Conservation (phyloP, 2,113 vertebrate species). For the Prolemur simus region DNA sequence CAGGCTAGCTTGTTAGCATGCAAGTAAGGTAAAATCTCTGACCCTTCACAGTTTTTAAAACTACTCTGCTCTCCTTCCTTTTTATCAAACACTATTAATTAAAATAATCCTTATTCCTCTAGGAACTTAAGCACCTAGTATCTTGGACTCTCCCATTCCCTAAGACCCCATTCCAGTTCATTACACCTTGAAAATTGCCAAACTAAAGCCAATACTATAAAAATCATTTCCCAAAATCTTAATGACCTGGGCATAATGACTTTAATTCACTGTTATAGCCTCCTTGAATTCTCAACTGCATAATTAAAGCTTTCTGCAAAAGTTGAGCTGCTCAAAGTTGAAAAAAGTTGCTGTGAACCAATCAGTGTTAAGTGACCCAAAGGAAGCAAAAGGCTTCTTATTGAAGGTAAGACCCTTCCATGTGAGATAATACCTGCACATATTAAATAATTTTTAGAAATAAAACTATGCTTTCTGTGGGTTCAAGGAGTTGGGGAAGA, state of each 20-base stretch:
- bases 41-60: background rate
- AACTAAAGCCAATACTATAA: conserved; percentile 17
- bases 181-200: background rate
- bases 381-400: conserved; percentile 22
- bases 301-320: conserved; percentile 37
- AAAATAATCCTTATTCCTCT: background rate
- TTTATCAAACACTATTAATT: conserved; percentile 12
- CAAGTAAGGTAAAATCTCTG: background rate
- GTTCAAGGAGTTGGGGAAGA: background rate
- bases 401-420: background rate
- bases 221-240: conserved; percentile 44
- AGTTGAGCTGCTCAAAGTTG: background rate
- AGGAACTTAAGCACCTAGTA: background rate
- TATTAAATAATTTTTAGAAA: background rate
- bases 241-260: background rate
- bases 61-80: background rate
- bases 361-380: background rate
- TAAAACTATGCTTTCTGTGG: background rate
- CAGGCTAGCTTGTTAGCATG: background rate
- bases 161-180: background rate
- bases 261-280: background rate
- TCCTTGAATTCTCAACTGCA: conserved; percentile 25
- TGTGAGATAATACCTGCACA: background rate
- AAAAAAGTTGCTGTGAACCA: conserved; percentile 20
- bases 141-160: background rate